Evolutionary conservation across 2,113 vertebrate genomes (phyloP).

Genomic region (Glaucomys volans): DNA sequence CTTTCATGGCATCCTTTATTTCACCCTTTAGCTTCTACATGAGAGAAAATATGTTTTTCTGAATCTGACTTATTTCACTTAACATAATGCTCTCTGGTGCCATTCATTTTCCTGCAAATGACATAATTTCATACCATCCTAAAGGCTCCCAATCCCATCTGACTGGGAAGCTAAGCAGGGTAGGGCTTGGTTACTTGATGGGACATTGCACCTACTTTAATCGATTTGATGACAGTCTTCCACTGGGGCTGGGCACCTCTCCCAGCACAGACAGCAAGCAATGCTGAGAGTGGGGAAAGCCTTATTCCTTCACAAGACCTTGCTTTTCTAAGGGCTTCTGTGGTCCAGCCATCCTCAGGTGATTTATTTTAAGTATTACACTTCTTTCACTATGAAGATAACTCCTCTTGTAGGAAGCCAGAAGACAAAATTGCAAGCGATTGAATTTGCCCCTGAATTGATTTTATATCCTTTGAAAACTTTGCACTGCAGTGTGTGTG

Average conservation of each 20-base stretch:
- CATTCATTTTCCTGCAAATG: not conserved
- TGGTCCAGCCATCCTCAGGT: not conserved
- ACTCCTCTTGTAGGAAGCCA: not conserved
- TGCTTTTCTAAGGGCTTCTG: not conserved
- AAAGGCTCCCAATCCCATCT: not conserved
- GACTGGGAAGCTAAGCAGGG: not conserved
- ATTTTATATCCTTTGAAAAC: slow-evolving; percentile 54
- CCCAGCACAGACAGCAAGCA: not conserved
- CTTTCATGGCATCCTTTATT: not conserved
- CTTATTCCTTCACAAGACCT: not conserved
- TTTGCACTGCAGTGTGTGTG: not conserved
- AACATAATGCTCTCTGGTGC: not conserved
- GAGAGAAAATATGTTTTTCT: not conserved
- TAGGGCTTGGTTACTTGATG: not conserved
- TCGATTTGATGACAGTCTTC: not conserved
- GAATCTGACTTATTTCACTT: not conserved
- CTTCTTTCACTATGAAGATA: not conserved
- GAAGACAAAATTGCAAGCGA: slow-evolving; percentile 3
- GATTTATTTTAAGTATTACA: not conserved
- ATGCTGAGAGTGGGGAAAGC: not conserved
- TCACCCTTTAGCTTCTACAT: not conserved
- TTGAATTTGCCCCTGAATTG: slow-evolving; percentile 36
- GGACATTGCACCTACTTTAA: not conserved
- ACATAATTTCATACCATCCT: not conserved
- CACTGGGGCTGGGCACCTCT: not conserved